Conservation (phyloP, 2,113 vertebrate species). For the Platichthys stellatus region DNA sequence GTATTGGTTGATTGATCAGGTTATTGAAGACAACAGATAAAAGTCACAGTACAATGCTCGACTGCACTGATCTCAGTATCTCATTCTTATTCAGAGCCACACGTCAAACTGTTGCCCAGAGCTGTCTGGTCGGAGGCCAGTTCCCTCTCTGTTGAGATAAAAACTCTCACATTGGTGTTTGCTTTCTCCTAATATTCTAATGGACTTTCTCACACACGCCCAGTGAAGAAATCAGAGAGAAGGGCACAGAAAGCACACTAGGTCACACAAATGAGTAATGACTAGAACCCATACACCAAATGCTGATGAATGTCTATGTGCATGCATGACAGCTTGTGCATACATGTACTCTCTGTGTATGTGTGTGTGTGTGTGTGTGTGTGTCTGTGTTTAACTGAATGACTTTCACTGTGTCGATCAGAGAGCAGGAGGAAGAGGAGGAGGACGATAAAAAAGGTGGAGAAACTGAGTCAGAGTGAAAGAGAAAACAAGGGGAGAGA, state of each 20-base stretch:
- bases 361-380: background rate
- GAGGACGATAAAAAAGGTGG: conserved; percentile 9
- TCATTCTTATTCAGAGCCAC: conserved; percentile 57
- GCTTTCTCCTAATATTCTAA: background rate
- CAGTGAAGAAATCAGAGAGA: background rate
- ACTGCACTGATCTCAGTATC: conserved; percentile 4
- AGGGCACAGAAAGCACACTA: background rate
- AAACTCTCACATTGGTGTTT: conserved; percentile 28
- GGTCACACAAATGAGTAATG: conserved; percentile 35
- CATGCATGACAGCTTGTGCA: background rate
- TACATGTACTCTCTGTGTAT: background rate
- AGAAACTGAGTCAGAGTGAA: conserved; percentile 1
- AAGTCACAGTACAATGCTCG: conserved; percentile 1
- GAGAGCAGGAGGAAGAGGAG: background rate
- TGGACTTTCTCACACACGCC: background rate
- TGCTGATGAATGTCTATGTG: background rate
- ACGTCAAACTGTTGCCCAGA: conserved; percentile 30
- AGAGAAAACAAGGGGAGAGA: conserved; percentile 32
- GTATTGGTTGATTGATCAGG: background rate
- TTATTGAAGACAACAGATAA: background rate
- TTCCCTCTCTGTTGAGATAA: conserved; percentile 23
- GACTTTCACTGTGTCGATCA: too few relatives aligned
- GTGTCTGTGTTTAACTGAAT: background rate
- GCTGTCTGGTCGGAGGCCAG: conserved; percentile 21
- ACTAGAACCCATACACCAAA: background rate